Base-by-base conservation (phyloP, 1,140 invertebrate species). In the Phymastichus coffea region DNA sequence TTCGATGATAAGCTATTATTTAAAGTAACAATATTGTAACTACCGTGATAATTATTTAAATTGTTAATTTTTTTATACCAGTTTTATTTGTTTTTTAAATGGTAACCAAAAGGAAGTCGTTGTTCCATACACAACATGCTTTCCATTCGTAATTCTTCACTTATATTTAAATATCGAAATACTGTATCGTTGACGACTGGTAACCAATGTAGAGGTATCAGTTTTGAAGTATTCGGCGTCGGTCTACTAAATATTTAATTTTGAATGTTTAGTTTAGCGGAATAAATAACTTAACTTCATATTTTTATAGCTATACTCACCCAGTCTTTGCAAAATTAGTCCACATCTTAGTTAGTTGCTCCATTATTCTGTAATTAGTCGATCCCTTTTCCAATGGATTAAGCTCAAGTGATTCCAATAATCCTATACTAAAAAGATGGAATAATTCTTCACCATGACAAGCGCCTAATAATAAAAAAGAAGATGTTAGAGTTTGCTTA, bases 281-380 rank as follows among this genome's bases (percentile, higher is more conserved):
- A n/a, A n/a, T n/a, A n/a, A n/a, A n/a, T n/a, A n/a, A n/a, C n/a
- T n/a, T n/a, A n/a, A n/a, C n/a, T n/a, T n/a, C n/a, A n/a, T n/a
- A n/a, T 25, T 46, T 46, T 46, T 25, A 9, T 43, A 15, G 30
- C 12, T 37, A 14, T n/a, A 57, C 44, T 46, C 63, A 68, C 71
- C 72, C 73, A 47, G 68, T 69, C 65, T 72, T 77, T 14, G 75
- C 73, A 66, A 80, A 80, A 58, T 74, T 71, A 1, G 74, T 76
- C 75, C 57, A 58, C 57, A 58, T 58, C 44, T 33, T 44, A 25
- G 70, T 70, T 17, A 81, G 65, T 22, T 63, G 63, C 26, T 73
- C 41, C n/a, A 61, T 63, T 0, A 72, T n/a, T 35, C 37, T 63
- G 10, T 57, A 41, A 17, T 49, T 49, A 2, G 47, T 56, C 1